phyloP scores from a whole-genome alignment of 1,140 invertebrate species.

The Propsilocerus akamusi region DNA sequence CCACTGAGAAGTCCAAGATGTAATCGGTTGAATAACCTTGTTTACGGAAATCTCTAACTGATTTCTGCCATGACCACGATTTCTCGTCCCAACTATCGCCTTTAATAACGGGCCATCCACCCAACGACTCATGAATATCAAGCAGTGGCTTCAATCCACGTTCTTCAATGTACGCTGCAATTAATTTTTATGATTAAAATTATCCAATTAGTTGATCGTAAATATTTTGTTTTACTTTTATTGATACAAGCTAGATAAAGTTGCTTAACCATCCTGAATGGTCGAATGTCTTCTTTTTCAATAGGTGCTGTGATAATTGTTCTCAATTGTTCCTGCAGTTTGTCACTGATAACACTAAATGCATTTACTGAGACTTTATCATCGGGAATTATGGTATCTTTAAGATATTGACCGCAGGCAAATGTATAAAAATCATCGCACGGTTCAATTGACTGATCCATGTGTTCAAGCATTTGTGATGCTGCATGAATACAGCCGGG shows the following conservation, averaged over 20 bases:
- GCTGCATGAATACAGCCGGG: conserved; percentile 52
- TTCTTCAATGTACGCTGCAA: conserved; percentile 47
- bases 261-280: conserved; percentile 55
- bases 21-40: conserved; percentile 77
- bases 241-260: conserved; percentile 75
- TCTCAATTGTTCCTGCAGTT: conserved; percentile 58
- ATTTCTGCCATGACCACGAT: conserved; percentile 60
- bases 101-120: conserved; percentile 79
- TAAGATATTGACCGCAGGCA: conserved; percentile 56
- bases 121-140: conserved; percentile 51
- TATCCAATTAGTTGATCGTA: conserved; percentile 6
- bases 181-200: conserved; percentile 7
- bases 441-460: conserved; percentile 56
- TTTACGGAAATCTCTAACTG: conserved; percentile 58
- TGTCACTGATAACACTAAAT: conserved; percentile 62
- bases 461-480: conserved; percentile 46
- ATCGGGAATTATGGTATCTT: conserved; percentile 54
- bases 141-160: conserved; percentile 49
- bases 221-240: conserved; percentile 38
- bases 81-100: conserved; percentile 52
- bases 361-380: conserved; percentile 63
- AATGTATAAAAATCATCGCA: conserved; percentile 83
- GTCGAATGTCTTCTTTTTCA: conserved; percentile 40
- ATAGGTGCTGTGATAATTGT: conserved; percentile 50
- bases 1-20: conserved; percentile 80